phyloP scores from a whole-genome alignment of 1,140 invertebrate genomes.

The Drosophila ogumai region DNA sequence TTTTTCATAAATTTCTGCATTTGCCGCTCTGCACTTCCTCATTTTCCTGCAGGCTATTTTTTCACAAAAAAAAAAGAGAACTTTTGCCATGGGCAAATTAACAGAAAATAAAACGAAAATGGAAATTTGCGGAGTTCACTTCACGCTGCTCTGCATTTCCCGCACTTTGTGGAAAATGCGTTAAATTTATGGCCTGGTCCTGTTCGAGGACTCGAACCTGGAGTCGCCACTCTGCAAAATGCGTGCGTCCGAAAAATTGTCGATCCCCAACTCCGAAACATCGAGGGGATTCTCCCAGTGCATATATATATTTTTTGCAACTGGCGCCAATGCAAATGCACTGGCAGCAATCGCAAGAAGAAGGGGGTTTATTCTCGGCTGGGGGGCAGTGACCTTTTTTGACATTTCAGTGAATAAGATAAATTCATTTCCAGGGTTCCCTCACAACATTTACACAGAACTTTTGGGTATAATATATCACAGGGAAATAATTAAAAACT shows the following conservation, averaged over 20 bases:
- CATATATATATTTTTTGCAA: slow-evolving; percentile 38
- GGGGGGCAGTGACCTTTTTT: slow-evolving; percentile 44
- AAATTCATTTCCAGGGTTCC: slow-evolving; percentile 23
- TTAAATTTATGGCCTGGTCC: slow-evolving; percentile 68
- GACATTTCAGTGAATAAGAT: slow-evolving; percentile 42
- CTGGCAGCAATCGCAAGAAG: slow-evolving; percentile 15
- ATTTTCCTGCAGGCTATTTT: slow-evolving; percentile 57
- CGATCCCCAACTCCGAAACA: slow-evolving; percentile 23
- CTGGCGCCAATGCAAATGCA: slow-evolving; percentile 71
- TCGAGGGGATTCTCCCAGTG: slow-evolving; percentile 4
- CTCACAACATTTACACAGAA: slow-evolving; percentile 16
- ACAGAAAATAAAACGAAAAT: slow-evolving; percentile 76
- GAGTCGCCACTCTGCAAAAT: slow-evolving; percentile 33
- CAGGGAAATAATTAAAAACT: slow-evolving; percentile 4
- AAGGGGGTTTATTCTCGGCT: slow-evolving; percentile 7
- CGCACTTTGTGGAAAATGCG: slow-evolving; percentile 66
- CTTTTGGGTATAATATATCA: slow-evolving; percentile 2
- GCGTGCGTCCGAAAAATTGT: slow-evolving; percentile 61
- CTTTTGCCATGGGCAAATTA: slow-evolving; percentile 57
- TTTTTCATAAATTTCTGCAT: slow-evolving; percentile 76
- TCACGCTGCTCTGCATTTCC: slow-evolving; percentile 17
- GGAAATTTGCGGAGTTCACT: slow-evolving; percentile 52
- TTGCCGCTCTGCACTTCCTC: slow-evolving; percentile 64
- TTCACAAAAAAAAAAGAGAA: slow-evolving; percentile 3
- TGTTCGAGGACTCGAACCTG: slow-evolving; percentile 45